These are phyloP conservation scores for Peromyscus leucopus DNA, from an alignment of 2,113 vertebrate genomes.

Conservation along the genomic window DNA sequence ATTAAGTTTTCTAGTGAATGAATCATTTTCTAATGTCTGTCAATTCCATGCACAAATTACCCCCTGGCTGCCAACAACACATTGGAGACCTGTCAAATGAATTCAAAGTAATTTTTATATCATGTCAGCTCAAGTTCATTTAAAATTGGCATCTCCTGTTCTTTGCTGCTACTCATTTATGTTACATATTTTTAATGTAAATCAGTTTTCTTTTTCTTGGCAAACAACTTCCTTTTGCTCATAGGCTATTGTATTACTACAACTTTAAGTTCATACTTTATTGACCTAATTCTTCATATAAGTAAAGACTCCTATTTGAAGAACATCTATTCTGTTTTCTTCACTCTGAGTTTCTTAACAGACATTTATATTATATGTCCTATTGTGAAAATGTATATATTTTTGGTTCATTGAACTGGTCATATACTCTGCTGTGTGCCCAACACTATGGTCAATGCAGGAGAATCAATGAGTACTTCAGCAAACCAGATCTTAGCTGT, in stretches of 20 bases:
- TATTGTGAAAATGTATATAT: background rate
- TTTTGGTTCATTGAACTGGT: background rate
- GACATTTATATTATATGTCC: background rate
- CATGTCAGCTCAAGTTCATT: constrained; percentile 32
- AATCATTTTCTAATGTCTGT: constrained; percentile 47
- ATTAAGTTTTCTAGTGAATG: background rate
- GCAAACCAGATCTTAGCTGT: background rate
- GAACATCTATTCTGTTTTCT: background rate
- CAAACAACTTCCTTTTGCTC: constrained; percentile 18
- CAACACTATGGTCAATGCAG: too few species aligned
- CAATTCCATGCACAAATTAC: background rate
- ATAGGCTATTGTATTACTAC: background rate
- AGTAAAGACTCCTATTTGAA: background rate
- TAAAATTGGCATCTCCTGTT: constrained; percentile 28
- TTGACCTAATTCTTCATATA: background rate
- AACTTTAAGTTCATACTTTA: background rate
- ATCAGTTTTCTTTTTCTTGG: background rate
- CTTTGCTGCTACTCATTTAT: constrained; percentile 27
- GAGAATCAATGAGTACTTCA: background rate
- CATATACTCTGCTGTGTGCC: fast-evolving
- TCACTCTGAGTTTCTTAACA: background rate
- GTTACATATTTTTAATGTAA: constrained; percentile 17
- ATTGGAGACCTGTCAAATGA: constrained; percentile 52
- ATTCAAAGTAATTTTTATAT: constrained; percentile 57
- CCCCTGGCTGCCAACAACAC: background rate